Conservation (phyloP, 2,888 invertebrate genomes). For the Coleophora deauratella region DNA sequence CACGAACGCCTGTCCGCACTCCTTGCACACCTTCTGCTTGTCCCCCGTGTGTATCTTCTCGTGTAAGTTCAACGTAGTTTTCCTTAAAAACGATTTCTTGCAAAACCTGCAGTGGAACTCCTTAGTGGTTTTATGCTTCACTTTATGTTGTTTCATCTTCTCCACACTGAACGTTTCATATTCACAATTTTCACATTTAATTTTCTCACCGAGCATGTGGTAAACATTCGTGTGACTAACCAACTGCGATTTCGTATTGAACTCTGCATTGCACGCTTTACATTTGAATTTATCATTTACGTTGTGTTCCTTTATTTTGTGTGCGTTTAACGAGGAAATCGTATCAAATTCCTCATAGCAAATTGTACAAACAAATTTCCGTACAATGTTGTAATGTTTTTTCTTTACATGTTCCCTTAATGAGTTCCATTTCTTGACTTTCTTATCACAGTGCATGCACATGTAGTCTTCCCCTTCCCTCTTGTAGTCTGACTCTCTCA, state of each 20-base stretch:
- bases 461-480: conserved; percentile 27
- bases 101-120: conserved; percentile 60
- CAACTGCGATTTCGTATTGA: conserved; percentile 42
- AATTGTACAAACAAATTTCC: conserved; percentile 29
- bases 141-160: conserved; percentile 45
- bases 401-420: conserved; percentile 39
- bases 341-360: conserved; percentile 43
- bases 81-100: conserved; percentile 54
- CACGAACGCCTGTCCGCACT: conserved; percentile 57
- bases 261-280: conserved; percentile 46
- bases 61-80: conserved; percentile 39
- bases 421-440: conserved; percentile 33
- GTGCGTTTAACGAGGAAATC: conserved; percentile 31
- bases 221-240: conserved; percentile 44
- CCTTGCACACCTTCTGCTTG: conserved; percentile 42
- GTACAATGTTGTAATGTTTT: conserved; percentile 40
- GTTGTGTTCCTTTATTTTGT: conserved; percentile 43
- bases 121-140: conserved; percentile 53
- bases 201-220: conserved; percentile 52
- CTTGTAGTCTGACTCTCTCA: conserved; percentile 36
- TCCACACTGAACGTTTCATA: conserved; percentile 45
- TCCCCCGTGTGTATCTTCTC: conserved; percentile 59
- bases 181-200: conserved; percentile 46
- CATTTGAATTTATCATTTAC: conserved; percentile 50
- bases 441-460: conserved; percentile 38